Evolutionary conservation across 1,140 invertebrate species (phyloP), one percentile per base, ranked within the genome.

Genomic region (Leptinotarsa lineolata): DNA sequence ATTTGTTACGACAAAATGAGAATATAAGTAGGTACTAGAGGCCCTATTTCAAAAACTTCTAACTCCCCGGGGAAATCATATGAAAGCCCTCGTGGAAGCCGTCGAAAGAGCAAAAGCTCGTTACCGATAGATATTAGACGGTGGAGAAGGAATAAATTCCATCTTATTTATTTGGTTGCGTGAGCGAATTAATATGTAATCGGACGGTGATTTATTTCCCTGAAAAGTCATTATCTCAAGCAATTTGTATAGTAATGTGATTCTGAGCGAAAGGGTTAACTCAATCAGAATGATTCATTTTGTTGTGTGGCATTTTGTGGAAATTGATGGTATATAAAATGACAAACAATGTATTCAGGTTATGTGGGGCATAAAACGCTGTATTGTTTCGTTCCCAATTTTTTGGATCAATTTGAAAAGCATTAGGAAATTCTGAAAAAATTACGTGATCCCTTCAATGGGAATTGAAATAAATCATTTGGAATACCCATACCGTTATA

Each of bases 41-140:
- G 16, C 16, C 2, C 60, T 6, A 63, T 71, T 71, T 63, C 8
- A 44, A 24, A 44, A 69, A 68, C 4, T 69, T 73, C n/a, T 15
- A 20, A 5, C 12, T 61, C 73, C 69, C 73, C 4, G 39, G 73
- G 73, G 73, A 74, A 74, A 74, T 74, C 73, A 74, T 24, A 15
- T 65, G 61, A 69, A 71, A 74, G 68, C 63, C 45, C 58, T 39
- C 54, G 60, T 60, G 66, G 64, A 39, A 18, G 22, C 24, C 24
- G 18, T 60, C 20, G 18, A 74, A 71, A 68, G 61, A 66, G 73
- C 73, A 64, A 66, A 68, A 70, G 67, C 46, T 21, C 39, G 18
- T 22, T 63, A 63, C 22, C 20, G 20, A 21, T 20, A 22, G 20
- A 22, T 21, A 63, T 20, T 63, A 24, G 60, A 63, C 22, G 24